Conservation (phyloP, 2,888 invertebrate species). For the Amitus sp. region DNA sequence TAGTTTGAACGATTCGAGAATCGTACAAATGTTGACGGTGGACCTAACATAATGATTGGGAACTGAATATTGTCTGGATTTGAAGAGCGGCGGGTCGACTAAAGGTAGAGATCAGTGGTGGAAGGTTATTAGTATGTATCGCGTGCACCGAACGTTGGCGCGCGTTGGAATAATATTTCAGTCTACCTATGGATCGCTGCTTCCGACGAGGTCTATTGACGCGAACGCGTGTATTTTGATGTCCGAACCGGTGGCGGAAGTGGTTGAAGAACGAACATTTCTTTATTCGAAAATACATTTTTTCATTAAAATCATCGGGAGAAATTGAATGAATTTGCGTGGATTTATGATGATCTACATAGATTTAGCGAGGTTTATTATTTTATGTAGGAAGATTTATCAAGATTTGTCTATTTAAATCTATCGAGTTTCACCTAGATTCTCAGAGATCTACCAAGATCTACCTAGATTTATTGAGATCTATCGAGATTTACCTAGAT, state of each 20-base stretch:
- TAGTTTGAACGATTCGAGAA: not conserved
- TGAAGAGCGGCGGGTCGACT: slow-evolving; percentile 1
- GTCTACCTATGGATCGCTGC: not conserved
- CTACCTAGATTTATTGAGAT: no score
- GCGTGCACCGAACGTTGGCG: not conserved
- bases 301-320: no score
- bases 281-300: not conserved
- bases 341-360: no score
- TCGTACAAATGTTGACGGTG: not conserved
- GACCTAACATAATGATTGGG: not conserved
- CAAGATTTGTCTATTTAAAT: no score
- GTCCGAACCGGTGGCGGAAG: not conserved
- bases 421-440: no score
- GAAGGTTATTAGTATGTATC: slow-evolving; percentile 3
- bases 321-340: no score
- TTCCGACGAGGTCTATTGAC: slow-evolving; percentile 2
- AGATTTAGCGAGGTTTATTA: no score
- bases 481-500: no score
- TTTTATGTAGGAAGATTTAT: no score
- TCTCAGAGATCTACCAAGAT: no score
- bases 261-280: not conserved
- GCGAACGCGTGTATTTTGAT: not conserved
- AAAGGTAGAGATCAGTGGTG: slow-evolving; percentile 1
- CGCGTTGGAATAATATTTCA: slow-evolving; percentile 7
- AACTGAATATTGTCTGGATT: not conserved